These are phyloP conservation scores for Pecten maximus DNA, from an alignment of 2,888 invertebrate species.

Conservation along the genomic window DNA sequence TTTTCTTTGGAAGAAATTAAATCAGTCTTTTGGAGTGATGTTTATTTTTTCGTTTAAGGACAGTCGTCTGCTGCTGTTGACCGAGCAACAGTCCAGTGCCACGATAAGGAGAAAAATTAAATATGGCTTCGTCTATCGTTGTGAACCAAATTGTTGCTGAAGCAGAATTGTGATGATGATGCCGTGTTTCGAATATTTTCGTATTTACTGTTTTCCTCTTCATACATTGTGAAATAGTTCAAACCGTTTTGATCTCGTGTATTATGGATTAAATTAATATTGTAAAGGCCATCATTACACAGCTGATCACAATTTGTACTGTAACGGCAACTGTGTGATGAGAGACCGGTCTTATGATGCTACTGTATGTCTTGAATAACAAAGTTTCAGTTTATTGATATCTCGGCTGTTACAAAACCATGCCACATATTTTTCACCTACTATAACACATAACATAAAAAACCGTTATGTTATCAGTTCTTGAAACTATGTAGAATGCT, in stretches of 20 bases:
- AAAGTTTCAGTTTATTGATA: too few relatives aligned
- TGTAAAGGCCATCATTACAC: not conserved
- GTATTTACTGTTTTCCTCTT: not conserved
- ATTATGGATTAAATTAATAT: not conserved
- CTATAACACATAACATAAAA: too few relatives aligned
- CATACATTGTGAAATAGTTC: not conserved
- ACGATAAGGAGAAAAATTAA: slow-evolving; percentile 25
- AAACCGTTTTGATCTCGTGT: not conserved
- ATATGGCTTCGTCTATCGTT: slow-evolving; percentile 34
- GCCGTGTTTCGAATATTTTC: not conserved
- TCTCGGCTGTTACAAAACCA: too few relatives aligned
- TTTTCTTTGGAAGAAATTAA: not conserved
- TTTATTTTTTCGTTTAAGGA: not conserved
- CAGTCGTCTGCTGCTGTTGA: not conserved
- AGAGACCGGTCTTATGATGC: not conserved
- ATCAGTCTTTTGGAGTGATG: not conserved
- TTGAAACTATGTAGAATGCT: too few relatives aligned
- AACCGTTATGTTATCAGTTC: too few relatives aligned
- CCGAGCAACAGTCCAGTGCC: slow-evolving; percentile 18
- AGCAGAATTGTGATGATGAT: not conserved
- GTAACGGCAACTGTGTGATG: not conserved
- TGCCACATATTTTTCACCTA: too few relatives aligned
- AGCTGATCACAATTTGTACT: not conserved
- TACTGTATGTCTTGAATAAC: too few relatives aligned
- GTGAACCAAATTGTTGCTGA: slow-evolving; percentile 28